Conservation (phyloP, 2,888 invertebrate species). For the Pseudococcus jackbeardsleyi region DNA sequence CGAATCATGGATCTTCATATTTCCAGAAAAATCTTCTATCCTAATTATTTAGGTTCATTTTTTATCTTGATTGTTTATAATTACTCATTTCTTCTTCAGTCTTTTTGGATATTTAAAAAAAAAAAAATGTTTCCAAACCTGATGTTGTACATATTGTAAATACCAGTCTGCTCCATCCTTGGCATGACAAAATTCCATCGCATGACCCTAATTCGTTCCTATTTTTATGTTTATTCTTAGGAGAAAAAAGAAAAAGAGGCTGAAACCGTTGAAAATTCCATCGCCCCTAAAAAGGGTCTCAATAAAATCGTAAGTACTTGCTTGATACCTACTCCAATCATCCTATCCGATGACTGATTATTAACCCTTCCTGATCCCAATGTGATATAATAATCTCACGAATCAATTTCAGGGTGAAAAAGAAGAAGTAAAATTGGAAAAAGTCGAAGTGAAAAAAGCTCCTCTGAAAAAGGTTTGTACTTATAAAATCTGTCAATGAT, state of each 20-base stretch:
- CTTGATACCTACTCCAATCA: neutral
- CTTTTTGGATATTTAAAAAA: neutral
- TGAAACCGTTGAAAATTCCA: slow-evolving; percentile 44
- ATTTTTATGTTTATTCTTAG: neutral
- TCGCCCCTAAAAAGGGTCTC: slow-evolving; percentile 20
- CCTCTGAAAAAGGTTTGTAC: slow-evolving; percentile 48
- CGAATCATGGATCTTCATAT: too few species aligned
- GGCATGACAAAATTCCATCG: neutral
- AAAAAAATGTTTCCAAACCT: too few species aligned
- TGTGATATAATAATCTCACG: neutral
- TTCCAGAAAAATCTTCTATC: too few species aligned
- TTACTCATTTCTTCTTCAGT: neutral
- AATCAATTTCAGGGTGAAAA: slow-evolving; percentile 43
- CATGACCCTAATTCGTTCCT: neutral
- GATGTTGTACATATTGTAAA: slow-evolving; percentile 16
- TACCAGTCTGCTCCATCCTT: neutral
- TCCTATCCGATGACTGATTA: neutral
- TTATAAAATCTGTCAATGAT: neutral
- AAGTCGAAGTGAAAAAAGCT: slow-evolving; percentile 47
- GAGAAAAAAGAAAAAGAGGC: slow-evolving; percentile 35
- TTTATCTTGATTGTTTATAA: neutral
- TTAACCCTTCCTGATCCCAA: neutral
- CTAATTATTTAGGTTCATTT: too few species aligned
- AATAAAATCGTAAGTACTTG: slow-evolving; percentile 40
- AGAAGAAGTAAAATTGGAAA: slow-evolving; percentile 37